A percentile compares a stretch with the other conserved stretches of the same genome.
Evolutionary conservation across 2,113 vertebrate genomes (phyloP).

Genomic region (Empidonax alnorum): DNA sequence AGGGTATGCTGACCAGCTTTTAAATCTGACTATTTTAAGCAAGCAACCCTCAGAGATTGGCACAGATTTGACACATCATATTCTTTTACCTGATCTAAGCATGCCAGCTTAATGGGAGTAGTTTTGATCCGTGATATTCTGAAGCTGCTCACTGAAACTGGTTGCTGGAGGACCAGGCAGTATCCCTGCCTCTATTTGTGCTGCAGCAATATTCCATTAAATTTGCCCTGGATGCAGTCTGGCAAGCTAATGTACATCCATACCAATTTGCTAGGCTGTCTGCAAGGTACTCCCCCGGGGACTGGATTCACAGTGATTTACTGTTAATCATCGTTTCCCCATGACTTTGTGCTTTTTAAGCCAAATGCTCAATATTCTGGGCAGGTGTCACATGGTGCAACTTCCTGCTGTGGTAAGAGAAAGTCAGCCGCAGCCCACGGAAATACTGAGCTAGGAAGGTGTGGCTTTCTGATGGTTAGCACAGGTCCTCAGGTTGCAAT

Average conservation of each 20-base stretch:
- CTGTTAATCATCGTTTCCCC: constrained; percentile 18
- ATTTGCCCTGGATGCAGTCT: constrained; percentile 3
- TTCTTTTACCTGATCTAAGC: neutral
- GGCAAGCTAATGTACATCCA: constrained; percentile 25
- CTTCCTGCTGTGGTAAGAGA: constrained; percentile 21
- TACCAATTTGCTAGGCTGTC: constrained; percentile 28
- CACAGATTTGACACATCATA: neutral
- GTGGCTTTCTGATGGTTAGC: neutral
- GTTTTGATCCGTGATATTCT: neutral
- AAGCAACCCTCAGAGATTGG: neutral
- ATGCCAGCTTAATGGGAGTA: neutral
- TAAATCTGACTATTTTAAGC: neutral
- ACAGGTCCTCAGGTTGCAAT: neutral
- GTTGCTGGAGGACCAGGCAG: neutral
- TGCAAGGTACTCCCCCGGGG: constrained; percentile 10
- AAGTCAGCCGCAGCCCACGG: neutral
- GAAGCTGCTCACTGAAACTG: neutral
- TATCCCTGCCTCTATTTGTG: neutral
- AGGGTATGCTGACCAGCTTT: neutral
- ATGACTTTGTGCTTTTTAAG: constrained; percentile 44
- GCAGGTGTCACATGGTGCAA: neutral
- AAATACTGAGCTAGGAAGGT: neutral
- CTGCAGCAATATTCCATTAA: neutral
- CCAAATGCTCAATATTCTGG: constrained; percentile 20
- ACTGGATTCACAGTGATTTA: neutral